phyloP scores from a whole-genome alignment of 2,113 vertebrate species.

The Caretta caretta region DNA sequence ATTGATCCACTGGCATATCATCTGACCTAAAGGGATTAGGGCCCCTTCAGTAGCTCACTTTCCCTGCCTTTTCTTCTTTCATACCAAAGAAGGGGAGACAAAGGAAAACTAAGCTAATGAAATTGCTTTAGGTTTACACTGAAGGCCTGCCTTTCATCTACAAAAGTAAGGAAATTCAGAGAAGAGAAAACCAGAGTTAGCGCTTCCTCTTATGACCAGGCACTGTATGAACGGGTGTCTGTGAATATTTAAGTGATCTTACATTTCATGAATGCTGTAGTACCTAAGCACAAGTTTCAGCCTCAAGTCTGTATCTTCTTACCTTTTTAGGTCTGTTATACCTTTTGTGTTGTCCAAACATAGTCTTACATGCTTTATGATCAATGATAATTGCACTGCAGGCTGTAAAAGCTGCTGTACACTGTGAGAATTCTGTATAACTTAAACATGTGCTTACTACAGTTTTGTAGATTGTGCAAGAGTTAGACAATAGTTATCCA shows the following conservation, averaged over 20 bases:
- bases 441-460: slow-evolving; percentile 23
- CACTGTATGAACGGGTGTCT: slow-evolving; percentile 71
- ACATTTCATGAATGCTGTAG: slow-evolving; percentile 36
- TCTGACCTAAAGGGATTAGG: not conserved
- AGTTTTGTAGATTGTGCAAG: slow-evolving; percentile 15
- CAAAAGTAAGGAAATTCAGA: slow-evolving; percentile 56
- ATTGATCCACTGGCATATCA: not conserved
- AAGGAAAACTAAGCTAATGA: not conserved
- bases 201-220: slow-evolving; percentile 71
- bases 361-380: slow-evolving; percentile 40
- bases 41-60: not conserved
- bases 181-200: slow-evolving; percentile 53
- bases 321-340: slow-evolving; percentile 43
- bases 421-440: slow-evolving; percentile 76
- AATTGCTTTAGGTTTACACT: slow-evolving; percentile 38
- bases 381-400: slow-evolving; percentile 71
- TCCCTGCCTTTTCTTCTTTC: not conserved
- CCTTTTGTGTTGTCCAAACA: not conserved
- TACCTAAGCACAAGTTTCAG: slow-evolving; percentile 59
- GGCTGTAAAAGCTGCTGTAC: slow-evolving; percentile 71
- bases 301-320: slow-evolving; percentile 43
- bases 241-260: slow-evolving; percentile 65
- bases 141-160: slow-evolving; percentile 46
- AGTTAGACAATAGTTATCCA: not conserved
- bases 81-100: not conserved